Conservation (phyloP, 2,113 vertebrate species). For the Genyomyrus donnyi region DNA sequence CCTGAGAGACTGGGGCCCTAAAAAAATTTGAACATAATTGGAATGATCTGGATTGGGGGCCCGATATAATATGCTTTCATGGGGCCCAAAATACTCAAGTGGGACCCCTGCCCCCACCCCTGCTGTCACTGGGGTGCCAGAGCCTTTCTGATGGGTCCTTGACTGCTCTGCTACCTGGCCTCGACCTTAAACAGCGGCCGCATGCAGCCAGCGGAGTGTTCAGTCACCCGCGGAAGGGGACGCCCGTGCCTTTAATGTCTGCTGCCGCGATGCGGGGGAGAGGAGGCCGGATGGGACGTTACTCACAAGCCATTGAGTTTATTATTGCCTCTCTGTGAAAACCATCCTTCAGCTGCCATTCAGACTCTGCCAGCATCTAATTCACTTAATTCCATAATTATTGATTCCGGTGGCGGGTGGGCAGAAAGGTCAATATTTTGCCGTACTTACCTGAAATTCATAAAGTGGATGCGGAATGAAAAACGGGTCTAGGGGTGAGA, state of each 20-base stretch:
- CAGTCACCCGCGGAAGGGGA: constrained; percentile 12
- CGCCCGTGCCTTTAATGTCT: constrained; percentile 29
- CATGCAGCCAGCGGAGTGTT: neutral
- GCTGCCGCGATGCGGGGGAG: neutral
- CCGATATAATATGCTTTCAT: neutral
- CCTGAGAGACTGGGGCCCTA: neutral
- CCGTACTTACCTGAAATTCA: neutral
- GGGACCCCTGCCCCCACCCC: neutral
- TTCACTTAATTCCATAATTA: constrained; percentile 49
- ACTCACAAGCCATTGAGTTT: constrained; percentile 40
- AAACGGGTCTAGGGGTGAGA: neutral
- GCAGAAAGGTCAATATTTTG: constrained; percentile 37
- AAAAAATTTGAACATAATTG: neutral
- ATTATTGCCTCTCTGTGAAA: constrained; percentile 46
- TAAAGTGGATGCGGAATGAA: constrained; percentile 15
- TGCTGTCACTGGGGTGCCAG: neutral
- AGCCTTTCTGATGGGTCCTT: neutral
- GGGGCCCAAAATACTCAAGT: neutral
- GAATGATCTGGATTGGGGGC: neutral
- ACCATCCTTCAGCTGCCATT: constrained; percentile 40
- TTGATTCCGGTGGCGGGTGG: constrained; percentile 37
- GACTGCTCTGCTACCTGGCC: neutral
- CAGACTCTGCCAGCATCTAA: constrained; percentile 31
- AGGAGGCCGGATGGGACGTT: constrained; percentile 25
- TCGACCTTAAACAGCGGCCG: constrained; percentile 11